A percentile compares a stretch with the other conserved stretches of the same genome.
These are phyloP conservation scores for Craniophora ligustri DNA, from an alignment of 2,888 invertebrate genomes.

Conservation along the genomic window DNA sequence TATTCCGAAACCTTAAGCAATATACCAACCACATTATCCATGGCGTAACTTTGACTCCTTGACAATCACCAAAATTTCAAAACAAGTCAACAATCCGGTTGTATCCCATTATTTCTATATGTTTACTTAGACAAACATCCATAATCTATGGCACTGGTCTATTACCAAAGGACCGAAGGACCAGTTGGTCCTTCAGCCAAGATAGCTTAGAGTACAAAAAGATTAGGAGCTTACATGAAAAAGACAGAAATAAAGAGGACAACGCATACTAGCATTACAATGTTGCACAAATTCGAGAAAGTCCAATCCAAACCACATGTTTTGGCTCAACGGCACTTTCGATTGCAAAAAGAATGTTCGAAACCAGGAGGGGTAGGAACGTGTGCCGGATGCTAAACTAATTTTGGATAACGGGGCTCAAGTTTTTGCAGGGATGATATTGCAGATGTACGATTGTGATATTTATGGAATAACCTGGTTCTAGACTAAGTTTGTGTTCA, in stretches of 20 bases:
- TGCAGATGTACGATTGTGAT: constrained; percentile 17
- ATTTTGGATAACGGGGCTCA: constrained; percentile 65
- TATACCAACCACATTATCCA: constrained; percentile 24
- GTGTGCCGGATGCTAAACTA: constrained; percentile 71
- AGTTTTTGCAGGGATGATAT: constrained; percentile 55
- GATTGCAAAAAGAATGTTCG: constrained; percentile 60
- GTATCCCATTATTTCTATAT: neutral
- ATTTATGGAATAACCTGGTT: neutral
- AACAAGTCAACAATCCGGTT: neutral
- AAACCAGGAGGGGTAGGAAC: constrained; percentile 58
- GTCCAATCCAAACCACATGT: constrained; percentile 45
- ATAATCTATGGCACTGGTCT: neutral
- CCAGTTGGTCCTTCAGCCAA: neutral
- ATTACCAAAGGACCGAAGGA: neutral
- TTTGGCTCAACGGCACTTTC: constrained; percentile 53
- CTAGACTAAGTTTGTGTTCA: too few species aligned
- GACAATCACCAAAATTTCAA: neutral
- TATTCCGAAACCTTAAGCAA: constrained; percentile 30
- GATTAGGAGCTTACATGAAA: neutral
- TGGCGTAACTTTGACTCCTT: constrained; percentile 8
- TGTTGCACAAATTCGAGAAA: constrained; percentile 43
- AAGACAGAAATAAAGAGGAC: constrained; percentile 1
- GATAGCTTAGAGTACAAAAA: neutral
- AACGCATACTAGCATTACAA: constrained; percentile 35
- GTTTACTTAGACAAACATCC: neutral